Conservation (phyloP, 2,888 invertebrate genomes). For the Acronicta aceris region DNA sequence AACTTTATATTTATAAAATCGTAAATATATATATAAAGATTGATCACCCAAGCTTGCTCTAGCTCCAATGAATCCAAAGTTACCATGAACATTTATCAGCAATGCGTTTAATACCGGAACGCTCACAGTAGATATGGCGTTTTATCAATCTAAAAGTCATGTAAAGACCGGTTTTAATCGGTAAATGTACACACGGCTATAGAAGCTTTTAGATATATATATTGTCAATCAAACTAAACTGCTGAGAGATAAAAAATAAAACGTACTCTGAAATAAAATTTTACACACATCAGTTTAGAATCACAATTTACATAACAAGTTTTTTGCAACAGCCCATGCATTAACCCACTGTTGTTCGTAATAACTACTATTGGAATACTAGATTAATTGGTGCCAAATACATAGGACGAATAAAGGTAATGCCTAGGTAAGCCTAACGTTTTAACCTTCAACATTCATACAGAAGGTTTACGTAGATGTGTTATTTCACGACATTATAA, state of each 20-base stretch:
- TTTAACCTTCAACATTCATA: no score
- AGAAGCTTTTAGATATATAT: slow-evolving; percentile 16
- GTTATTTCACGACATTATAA: no score
- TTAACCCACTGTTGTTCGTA: not conserved
- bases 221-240: slow-evolving; percentile 37
- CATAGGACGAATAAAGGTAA: no score
- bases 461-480: no score
- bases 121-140: slow-evolving; percentile 4
- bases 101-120: slow-evolving; percentile 10
- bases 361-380: no score
- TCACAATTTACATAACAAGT: not conserved
- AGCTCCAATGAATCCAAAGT: no score
- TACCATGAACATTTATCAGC: not conserved
- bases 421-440: no score
- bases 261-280: slow-evolving; percentile 21
- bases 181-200: slow-evolving; percentile 26
- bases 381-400: no score
- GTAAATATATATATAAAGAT: no score
- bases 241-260: slow-evolving; percentile 14
- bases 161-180: slow-evolving; percentile 31
- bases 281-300: slow-evolving; percentile 17
- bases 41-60: no score
- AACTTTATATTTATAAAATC: no score
- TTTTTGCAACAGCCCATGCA: not conserved
- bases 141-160: slow-evolving; percentile 15